Evolutionary conservation across 1,140 invertebrate species (phyloP).

Genomic region (Habropoda laboriosa): DNA sequence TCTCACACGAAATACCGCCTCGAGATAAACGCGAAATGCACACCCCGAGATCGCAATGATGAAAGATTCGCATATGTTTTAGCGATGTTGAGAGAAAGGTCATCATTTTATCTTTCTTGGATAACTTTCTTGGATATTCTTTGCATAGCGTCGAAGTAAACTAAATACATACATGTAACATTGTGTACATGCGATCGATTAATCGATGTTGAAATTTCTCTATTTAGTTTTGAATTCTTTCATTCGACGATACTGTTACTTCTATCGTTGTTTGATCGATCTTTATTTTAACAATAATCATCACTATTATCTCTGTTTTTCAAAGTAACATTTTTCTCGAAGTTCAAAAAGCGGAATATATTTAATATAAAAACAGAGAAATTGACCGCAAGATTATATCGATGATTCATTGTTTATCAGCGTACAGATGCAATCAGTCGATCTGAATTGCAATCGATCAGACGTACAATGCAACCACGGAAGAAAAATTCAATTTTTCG

Average conservation of each 20-base stretch:
- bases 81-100: neutral
- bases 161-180: neutral
- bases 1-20: neutral
- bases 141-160: neutral
- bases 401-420: neutral
- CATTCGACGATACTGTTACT: neutral
- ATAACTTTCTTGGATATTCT: slow-evolving; percentile 13
- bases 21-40: neutral
- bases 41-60: neutral
- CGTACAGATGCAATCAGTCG: neutral
- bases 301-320: neutral
- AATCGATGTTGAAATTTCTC: too few species aligned
- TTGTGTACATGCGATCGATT: neutral
- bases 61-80: neutral
- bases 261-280: too few species aligned
- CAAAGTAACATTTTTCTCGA: neutral
- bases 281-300: too few species aligned
- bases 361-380: neutral
- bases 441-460: neutral
- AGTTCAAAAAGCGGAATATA: neutral
- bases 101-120: neutral
- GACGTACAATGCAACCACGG: neutral
- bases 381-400: neutral
- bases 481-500: neutral
- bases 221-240: neutral